phyloP scores from a whole-genome alignment of 2,888 invertebrate species.

The Callosobruchus maculatus region DNA sequence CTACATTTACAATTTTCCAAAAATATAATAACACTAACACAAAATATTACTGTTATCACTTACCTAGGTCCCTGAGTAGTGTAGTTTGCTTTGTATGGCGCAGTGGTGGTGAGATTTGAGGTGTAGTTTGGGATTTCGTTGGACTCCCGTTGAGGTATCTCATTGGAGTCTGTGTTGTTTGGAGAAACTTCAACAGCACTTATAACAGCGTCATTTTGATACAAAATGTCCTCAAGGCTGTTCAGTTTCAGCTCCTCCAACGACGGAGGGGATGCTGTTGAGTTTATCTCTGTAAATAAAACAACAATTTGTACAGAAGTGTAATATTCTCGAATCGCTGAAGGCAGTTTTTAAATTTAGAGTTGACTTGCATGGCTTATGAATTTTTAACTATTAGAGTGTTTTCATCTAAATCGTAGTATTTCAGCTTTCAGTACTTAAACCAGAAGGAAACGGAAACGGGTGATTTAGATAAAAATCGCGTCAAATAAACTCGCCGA shows the following conservation, averaged over 20 bases:
- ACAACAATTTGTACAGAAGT: no score
- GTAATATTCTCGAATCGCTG: no score
- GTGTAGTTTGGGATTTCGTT: neutral
- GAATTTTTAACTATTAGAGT: no score
- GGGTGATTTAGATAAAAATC: no score
- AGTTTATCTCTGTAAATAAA: constrained; percentile 67
- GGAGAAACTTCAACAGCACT: constrained; percentile 64
- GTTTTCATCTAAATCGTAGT: no score
- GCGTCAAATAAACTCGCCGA: no score
- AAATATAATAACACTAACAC: no score
- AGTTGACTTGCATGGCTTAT: no score
- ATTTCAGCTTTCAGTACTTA: no score
- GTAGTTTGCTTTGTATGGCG: constrained; percentile 16
- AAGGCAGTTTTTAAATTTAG: no score
- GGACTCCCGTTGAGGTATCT: constrained; percentile 23
- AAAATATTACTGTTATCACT: neutral
- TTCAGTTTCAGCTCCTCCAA: constrained; percentile 27
- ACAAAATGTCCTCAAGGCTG: constrained; percentile 61
- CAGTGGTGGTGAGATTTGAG: constrained; percentile 16
- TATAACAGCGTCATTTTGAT: constrained; percentile 76
- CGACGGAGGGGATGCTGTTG: constrained; percentile 58
- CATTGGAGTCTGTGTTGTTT: constrained; percentile 34
- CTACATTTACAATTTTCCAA: no score
- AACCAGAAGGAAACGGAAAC: no score
- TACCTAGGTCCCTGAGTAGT: constrained; percentile 53